Base-by-base conservation (phyloP, 1,140 invertebrate species). In the Mycetomoellerius zeteki region DNA sequence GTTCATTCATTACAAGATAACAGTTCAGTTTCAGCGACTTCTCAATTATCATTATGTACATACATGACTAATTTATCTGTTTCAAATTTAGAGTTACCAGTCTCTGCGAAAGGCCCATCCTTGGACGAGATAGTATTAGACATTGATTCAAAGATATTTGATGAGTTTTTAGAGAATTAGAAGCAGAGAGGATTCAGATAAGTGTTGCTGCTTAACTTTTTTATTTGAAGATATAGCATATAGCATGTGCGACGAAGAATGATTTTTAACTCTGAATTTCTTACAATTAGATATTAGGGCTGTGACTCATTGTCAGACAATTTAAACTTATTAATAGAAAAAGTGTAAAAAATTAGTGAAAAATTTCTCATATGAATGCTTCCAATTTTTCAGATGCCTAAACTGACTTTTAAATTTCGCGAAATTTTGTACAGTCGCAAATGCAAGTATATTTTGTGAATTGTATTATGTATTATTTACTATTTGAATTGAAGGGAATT, bases 61-160 rank as follows among this genome's bases (percentile, higher is more conserved):
- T 76, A 54, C 62, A 21, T 24, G 43, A 81, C 52, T 71, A 43
- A 89, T 12, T 33, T 24, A 30, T 81, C 19, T 65, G 14, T 64
- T 87, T 1, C 19, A 82, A 33, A 84, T 84, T 91, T 86, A 95
- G 95, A 94, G 88, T 75, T 91, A 86, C 88, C 85, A 73, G 92
- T 89, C 21, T 75, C 92, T 3, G 90, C 91, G 71, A 67, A 93
- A 80, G 95, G 95, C 56, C 93, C 95, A 72, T 93, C 93, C 60
- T 91, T 96, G 43, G 96, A 96, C 65, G 96, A 96, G 84, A 96
- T 96, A 58, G 94, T 95, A n/a, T 86, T 96, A 24, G 96, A 96
- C 69, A 90, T 93, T 12, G 96, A 96, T 86, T 94, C 95, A 33
- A 94, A 96, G 77, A 96, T 95, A 71, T 94, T 96, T 69, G 95